These are phyloP conservation scores for Aphodius granarius DNA, from an alignment of 2,888 invertebrate species.

Conservation along the genomic window DNA sequence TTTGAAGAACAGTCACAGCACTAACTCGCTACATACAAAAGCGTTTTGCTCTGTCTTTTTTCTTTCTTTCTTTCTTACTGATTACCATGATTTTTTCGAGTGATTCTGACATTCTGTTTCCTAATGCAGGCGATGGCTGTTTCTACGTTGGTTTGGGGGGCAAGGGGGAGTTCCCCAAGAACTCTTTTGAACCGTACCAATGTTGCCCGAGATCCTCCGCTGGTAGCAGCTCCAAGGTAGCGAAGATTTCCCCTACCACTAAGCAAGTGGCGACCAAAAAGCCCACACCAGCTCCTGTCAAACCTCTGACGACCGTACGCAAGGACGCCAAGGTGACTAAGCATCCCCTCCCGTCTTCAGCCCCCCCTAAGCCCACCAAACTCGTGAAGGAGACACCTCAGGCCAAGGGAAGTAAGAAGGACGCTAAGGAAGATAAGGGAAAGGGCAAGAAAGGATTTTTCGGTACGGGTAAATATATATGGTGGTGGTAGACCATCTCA, in stretches of 20 bases:
- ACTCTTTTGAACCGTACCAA: slow-evolving; percentile 86
- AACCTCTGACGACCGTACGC: slow-evolving; percentile 52
- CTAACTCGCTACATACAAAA: background rate
- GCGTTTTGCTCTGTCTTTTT: slow-evolving; percentile 4
- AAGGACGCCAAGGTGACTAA: slow-evolving; percentile 40
- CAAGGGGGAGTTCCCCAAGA: slow-evolving; percentile 73
- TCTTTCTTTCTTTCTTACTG: slow-evolving; percentile 12
- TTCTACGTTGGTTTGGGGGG: slow-evolving; percentile 95
- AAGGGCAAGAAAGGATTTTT: slow-evolving; percentile 82
- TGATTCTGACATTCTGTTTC: slow-evolving; percentile 80
- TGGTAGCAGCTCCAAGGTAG: slow-evolving; percentile 56
- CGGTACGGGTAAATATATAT: slow-evolving; percentile 81
- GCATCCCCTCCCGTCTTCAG: slow-evolving; percentile 31
- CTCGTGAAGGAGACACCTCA: slow-evolving; percentile 6
- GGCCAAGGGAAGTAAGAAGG: slow-evolving; percentile 29
- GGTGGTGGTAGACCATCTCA: slow-evolving; percentile 67
- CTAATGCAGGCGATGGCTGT: slow-evolving; percentile 95
- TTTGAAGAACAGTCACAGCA: background rate
- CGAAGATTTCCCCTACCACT: slow-evolving; percentile 41
- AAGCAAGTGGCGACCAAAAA: slow-evolving; percentile 34
- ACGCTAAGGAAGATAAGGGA: slow-evolving; percentile 57
- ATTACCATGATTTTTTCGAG: slow-evolving; percentile 31
- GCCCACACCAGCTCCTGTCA: slow-evolving; percentile 51
- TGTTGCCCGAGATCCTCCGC: slow-evolving; percentile 88
- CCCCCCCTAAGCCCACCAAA: slow-evolving; percentile 23